Conservation (phyloP, 2,797 vertebrate species). For the Dicrostonyx torquatus region DNA sequence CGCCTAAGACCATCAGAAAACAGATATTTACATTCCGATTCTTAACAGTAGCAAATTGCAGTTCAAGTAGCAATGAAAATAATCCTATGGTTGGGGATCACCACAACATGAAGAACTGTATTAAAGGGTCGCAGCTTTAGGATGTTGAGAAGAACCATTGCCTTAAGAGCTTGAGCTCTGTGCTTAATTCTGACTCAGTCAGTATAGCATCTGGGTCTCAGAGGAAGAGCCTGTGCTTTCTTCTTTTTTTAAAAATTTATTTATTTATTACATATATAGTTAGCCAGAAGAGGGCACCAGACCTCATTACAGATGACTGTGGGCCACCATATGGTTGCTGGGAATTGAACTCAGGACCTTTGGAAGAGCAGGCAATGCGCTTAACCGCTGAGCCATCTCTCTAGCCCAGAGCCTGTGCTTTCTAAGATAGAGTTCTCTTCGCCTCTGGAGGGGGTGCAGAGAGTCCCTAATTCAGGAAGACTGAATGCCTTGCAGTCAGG, state of each 20-base stretch:
- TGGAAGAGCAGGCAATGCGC: too few species aligned
- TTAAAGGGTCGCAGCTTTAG: neutral
- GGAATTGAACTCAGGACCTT: too few species aligned
- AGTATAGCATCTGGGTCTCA: neutral
- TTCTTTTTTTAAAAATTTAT: too few species aligned
- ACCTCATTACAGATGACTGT: too few species aligned
- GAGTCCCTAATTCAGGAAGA: neutral
- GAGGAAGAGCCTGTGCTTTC: neutral
- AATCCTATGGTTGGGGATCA: neutral
- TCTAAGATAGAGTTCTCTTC: neutral
- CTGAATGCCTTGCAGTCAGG: rapidly evolving
- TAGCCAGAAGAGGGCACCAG: too few species aligned
- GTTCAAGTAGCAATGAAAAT: neutral
- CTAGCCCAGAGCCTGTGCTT: neutral
- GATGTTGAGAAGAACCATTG: neutral
- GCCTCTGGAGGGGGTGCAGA: neutral
- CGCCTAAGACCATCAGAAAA: neutral
- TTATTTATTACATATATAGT: too few species aligned
- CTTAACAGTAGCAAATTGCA: neutral
- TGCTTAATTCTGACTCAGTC: neutral
- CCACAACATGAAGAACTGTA: neutral
- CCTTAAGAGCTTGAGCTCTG: neutral
- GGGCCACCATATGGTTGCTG: too few species aligned
- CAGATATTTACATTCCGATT: neutral
- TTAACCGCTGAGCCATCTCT: too few species aligned